Evolutionary conservation across 2,113 vertebrate genomes (phyloP).

Genomic region (Actenoides lindsayi): DNA sequence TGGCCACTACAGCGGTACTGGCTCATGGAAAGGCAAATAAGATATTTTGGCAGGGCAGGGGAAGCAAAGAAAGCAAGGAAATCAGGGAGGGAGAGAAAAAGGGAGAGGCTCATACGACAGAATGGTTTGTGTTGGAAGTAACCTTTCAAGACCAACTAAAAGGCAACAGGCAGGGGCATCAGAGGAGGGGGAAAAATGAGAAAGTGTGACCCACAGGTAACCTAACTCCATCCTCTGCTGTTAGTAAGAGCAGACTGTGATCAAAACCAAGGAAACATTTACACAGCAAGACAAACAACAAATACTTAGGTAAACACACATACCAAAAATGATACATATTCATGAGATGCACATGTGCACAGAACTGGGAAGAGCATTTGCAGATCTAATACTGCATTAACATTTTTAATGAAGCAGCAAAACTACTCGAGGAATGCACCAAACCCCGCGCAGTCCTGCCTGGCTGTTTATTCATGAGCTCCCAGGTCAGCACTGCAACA

Average conservation of each 20-base stretch:
- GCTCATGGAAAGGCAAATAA: accelerated
- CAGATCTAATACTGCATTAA: not conserved
- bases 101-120: not conserved
- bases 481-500: not conserved
- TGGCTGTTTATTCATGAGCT: not conserved
- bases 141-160: not conserved
- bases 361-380: not conserved
- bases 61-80: not conserved
- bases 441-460: not conserved
- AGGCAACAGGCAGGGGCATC: not conserved
- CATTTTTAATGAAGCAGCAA: not conserved
- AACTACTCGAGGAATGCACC: not conserved
- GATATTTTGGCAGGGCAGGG: not conserved
- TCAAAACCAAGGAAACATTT: not conserved
- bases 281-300: not conserved
- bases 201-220: not conserved
- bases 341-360: not conserved
- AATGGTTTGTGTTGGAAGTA: not conserved
- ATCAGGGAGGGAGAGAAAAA: not conserved
- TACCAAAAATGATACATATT: not conserved
- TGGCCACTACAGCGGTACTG: accelerated
- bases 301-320: not conserved
- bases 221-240: not conserved
- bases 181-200: not conserved
- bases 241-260: not conserved